phyloP scores from a whole-genome alignment of 2,888 invertebrate species.

The Pyrochroa serraticornis region DNA sequence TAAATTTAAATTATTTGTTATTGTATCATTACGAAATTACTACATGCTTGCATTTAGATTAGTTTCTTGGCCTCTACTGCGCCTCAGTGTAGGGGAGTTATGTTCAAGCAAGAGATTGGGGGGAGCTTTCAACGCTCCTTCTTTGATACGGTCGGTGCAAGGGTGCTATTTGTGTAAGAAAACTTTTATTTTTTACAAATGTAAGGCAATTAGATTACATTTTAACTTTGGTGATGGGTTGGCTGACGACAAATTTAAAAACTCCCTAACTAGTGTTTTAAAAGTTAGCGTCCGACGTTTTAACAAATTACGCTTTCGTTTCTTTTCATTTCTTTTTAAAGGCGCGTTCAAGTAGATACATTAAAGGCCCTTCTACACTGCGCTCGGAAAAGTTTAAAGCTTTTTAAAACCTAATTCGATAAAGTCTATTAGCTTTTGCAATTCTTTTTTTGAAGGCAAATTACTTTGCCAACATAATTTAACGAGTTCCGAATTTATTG shows the following conservation, averaged over 20 bases:
- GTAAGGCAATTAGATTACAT: slow-evolving; percentile 48
- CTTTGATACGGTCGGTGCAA: too few relatives aligned
- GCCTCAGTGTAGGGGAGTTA: too few relatives aligned
- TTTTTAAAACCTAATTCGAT: slow-evolving; percentile 51
- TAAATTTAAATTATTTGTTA: too few relatives aligned
- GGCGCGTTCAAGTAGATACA: slow-evolving; percentile 50
- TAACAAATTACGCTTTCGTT: slow-evolving; percentile 58
- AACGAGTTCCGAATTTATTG: slow-evolving; percentile 24
- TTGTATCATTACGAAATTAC: too few relatives aligned
- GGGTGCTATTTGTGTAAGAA: background rate
- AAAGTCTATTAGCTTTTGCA: slow-evolving; percentile 43
- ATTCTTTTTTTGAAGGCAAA: slow-evolving; percentile 38
- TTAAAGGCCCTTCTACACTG: slow-evolving; percentile 41
- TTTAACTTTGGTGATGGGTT: slow-evolving; percentile 47
- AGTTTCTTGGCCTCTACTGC: too few relatives aligned
- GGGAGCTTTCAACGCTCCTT: too few relatives aligned
- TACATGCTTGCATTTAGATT: too few relatives aligned
- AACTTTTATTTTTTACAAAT: slow-evolving; percentile 15
- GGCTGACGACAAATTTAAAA: slow-evolving; percentile 56
- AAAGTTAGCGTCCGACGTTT: slow-evolving; percentile 58
- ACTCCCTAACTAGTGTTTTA: slow-evolving; percentile 58
- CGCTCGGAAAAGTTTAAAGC: slow-evolving; percentile 50
- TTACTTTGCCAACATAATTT: slow-evolving; percentile 35
- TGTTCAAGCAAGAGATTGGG: too few relatives aligned
- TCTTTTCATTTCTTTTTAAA: slow-evolving; percentile 56